These are phyloP conservation scores for Aramus guarauna DNA, from an alignment of 2,113 vertebrate species.

Conservation along the genomic window DNA sequence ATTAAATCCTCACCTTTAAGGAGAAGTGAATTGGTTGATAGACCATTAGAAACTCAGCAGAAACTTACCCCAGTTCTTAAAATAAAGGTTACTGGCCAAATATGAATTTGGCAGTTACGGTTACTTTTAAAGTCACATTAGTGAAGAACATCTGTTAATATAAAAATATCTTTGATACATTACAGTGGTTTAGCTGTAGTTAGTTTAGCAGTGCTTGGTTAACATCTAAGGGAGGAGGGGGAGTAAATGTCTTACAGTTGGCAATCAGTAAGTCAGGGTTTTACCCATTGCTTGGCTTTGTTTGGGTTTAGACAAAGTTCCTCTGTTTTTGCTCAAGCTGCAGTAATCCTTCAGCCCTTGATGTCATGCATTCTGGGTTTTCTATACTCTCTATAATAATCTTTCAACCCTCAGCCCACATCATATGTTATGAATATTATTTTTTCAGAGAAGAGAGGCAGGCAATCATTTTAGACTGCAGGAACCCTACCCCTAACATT, in stretches of 20 bases:
- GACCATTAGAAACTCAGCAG: not conserved
- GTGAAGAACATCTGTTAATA: constrained; percentile 46
- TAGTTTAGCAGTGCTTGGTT: constrained; percentile 2
- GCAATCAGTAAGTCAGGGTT: not conserved
- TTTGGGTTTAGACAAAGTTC: constrained; percentile 21
- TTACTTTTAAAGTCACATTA: not conserved
- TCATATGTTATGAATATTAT: constrained; percentile 33
- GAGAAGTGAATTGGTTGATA: not conserved
- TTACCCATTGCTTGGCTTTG: not conserved
- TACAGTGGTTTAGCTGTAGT: constrained; percentile 16
- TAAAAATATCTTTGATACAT: constrained; percentile 20
- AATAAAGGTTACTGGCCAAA: not conserved
- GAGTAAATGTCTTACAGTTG: not conserved
- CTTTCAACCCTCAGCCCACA: not conserved
- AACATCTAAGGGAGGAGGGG: constrained; percentile 2
- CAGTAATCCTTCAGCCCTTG: constrained; percentile 6
- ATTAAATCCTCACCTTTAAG: not conserved
- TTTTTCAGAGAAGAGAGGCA: not conserved
- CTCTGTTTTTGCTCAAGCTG: constrained; percentile 32
- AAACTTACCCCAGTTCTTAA: not conserved
- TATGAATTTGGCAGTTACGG: not conserved
- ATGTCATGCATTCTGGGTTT: constrained; percentile 17
- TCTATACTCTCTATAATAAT: not conserved
- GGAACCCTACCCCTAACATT: not conserved
- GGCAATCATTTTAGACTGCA: not conserved